Conservation (phyloP, 2,113 vertebrate genomes). For the Aegypius monachus region DNA sequence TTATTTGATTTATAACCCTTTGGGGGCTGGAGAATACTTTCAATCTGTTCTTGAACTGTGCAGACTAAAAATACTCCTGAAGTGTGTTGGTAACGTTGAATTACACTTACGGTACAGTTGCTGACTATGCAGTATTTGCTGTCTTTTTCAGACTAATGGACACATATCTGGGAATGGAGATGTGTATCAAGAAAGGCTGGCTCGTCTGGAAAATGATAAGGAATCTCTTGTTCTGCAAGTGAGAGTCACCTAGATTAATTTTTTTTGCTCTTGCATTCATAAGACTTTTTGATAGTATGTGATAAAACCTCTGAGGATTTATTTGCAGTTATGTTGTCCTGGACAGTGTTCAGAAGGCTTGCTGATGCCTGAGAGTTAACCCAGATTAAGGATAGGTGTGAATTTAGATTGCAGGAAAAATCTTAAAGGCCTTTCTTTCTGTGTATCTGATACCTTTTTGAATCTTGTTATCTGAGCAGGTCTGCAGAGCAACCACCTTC, state of each 20-base stretch:
- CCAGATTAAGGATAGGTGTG: neutral
- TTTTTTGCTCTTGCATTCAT: neutral
- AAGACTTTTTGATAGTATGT: neutral
- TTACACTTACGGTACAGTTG: neutral
- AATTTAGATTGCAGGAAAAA: neutral
- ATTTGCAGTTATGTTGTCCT: neutral
- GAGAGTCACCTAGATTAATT: conserved; percentile 15
- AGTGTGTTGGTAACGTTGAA: neutral
- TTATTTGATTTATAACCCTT: neutral
- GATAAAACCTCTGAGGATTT: neutral
- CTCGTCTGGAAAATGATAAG: conserved; percentile 92
- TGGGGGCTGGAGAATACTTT: neutral
- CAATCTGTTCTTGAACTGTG: neutral
- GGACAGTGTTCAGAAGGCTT: neutral
- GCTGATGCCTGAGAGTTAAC: neutral
- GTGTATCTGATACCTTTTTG: neutral
- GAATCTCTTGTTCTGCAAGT: conserved; percentile 97
- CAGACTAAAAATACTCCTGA: neutral
- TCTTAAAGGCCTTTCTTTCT: neutral
- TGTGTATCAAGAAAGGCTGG: conserved; percentile 93
- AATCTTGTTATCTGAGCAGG: neutral
- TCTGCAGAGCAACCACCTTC: neutral
- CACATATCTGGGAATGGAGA: conserved; percentile 86
- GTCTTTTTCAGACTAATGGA: conserved; percentile 86
- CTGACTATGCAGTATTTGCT: neutral